Conservation (phyloP, 2,797 vertebrate species). For the Sebastes glaucus region DNA sequence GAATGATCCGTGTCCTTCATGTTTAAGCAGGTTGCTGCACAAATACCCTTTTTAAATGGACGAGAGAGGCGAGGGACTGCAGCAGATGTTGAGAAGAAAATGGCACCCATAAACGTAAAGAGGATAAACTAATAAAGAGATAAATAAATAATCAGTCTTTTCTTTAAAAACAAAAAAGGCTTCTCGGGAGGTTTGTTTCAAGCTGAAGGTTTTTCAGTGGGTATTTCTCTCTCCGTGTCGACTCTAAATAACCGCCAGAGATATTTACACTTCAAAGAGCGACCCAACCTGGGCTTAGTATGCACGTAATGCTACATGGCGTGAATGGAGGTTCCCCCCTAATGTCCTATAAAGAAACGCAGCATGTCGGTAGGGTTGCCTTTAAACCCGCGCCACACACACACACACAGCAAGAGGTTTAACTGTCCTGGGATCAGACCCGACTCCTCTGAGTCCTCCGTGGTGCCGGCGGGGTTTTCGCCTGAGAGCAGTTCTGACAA, state of each 20-base stretch:
- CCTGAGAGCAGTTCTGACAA: constrained; percentile 57
- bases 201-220: constrained; percentile 37
- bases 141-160: constrained; percentile 81
- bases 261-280: constrained; percentile 89
- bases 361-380: constrained; percentile 66
- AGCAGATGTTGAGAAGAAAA: constrained; percentile 73
- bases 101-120: constrained; percentile 30
- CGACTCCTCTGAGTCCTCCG: constrained; percentile 52
- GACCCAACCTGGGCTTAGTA: constrained; percentile 86
- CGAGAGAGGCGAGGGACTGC: constrained; percentile 58
- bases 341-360: constrained; percentile 73
- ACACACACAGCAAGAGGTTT: not conserved
- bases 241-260: constrained; percentile 52
- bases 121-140: constrained; percentile 76
- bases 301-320: constrained; percentile 90
- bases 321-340: constrained; percentile 80
- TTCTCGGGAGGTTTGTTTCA: constrained; percentile 50
- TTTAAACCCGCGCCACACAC: constrained; percentile 10
- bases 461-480: constrained; percentile 38
- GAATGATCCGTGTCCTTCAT: constrained; percentile 32
- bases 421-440: constrained; percentile 44
- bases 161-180: constrained; percentile 36
- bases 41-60: not conserved
- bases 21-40: constrained; percentile 2
- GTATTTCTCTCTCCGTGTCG: constrained; percentile 1